Conservation (phyloP, 2,888 invertebrate genomes). For the Yponomeuta evonymella region DNA sequence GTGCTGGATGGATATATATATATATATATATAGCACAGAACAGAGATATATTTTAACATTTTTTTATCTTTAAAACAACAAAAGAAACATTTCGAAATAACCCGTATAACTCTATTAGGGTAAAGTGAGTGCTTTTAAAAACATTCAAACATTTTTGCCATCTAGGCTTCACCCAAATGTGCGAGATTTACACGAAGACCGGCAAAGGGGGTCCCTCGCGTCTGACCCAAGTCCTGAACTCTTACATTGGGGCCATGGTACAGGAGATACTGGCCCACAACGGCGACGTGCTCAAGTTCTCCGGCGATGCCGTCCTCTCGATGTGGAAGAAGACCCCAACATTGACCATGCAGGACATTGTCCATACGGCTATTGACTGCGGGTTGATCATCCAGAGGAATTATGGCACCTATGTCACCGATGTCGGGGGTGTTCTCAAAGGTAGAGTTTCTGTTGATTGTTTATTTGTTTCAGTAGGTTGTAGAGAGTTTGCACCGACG, state of each 20-base stretch:
- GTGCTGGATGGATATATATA: no score
- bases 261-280: slow-evolving; percentile 80
- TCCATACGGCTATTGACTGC: slow-evolving; percentile 80
- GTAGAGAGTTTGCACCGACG: no score
- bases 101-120: no score
- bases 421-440: slow-evolving; percentile 76
- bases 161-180: slow-evolving; percentile 78
- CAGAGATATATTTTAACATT: no score
- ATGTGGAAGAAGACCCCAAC: slow-evolving; percentile 78
- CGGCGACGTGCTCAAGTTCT: slow-evolving; percentile 81
- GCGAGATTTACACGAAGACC: slow-evolving; percentile 79
- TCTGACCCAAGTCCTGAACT: slow-evolving; percentile 81
- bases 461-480: not conserved
- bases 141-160: not conserved
- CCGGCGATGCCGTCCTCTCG: slow-evolving; percentile 80
- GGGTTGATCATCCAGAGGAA: slow-evolving; percentile 81
- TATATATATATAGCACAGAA: no score
- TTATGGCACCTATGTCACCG: slow-evolving; percentile 77
- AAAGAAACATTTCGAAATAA: no score
- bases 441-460: slow-evolving; percentile 35
- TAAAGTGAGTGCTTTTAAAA: no score
- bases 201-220: slow-evolving; percentile 82
- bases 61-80: no score
- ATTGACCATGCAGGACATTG: slow-evolving; percentile 75
- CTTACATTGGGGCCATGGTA: slow-evolving; percentile 83